Evolutionary conservation across 2,797 vertebrate genomes (phyloP).

Genomic region (Peromyscus eremicus): DNA sequence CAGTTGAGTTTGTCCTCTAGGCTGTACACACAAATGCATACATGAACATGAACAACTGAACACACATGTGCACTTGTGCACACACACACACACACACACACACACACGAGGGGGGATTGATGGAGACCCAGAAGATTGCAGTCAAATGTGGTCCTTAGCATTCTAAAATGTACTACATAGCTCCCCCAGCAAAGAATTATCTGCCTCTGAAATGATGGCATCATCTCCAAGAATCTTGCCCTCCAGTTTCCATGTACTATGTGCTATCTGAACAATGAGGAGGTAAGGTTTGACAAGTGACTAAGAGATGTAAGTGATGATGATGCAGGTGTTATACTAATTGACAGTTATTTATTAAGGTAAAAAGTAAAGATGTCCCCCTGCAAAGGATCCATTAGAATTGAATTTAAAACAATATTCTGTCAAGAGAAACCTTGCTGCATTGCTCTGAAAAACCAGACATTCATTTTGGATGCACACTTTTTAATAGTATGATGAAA

Average conservation of each 20-base stretch:
- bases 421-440: background rate
- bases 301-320: background rate
- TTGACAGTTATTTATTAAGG: background rate
- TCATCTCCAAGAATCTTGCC: background rate
- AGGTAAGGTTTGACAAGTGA: accelerated
- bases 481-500: background rate
- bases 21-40: background rate
- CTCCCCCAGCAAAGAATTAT: background rate
- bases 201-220: too few relatives aligned
- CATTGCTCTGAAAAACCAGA: background rate
- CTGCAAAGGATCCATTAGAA: background rate
- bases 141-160: background rate
- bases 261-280: too few relatives aligned
- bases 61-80: background rate
- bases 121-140: background rate
- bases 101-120: too few relatives aligned
- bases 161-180: background rate
- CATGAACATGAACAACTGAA: background rate
- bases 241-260: background rate
- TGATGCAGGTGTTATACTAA: background rate
- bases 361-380: background rate
- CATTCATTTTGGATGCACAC: background rate
- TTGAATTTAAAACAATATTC: background rate
- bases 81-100: background rate
- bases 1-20: background rate